These are phyloP conservation scores for Sylvilagus floridanus DNA, from an alignment of 2,797 vertebrate genomes.

Conservation along the genomic window DNA sequence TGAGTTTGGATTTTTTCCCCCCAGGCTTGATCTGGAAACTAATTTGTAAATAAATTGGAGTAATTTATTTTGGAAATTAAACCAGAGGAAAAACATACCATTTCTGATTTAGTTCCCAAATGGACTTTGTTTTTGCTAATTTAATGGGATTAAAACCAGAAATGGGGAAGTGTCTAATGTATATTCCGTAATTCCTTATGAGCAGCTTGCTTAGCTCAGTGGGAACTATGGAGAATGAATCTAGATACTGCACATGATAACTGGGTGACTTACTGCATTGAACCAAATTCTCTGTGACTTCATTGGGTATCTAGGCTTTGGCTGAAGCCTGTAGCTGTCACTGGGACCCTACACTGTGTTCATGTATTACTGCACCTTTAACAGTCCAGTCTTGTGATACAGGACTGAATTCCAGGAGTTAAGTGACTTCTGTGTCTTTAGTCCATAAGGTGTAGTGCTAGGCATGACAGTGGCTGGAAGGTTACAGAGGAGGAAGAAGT, in stretches of 20 bases:
- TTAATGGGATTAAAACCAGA: conserved; percentile 20
- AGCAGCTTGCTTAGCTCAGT: not conserved
- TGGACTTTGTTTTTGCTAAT: not conserved
- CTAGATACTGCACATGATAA: not conserved
- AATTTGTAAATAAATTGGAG: conserved; percentile 7
- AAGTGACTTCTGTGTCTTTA: not conserved
- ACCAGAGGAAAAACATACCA: not conserved
- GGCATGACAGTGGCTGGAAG: not conserved
- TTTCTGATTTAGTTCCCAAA: conserved; percentile 23
- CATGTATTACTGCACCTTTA: not conserved
- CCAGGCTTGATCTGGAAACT: conserved; percentile 39
- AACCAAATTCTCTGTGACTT: not conserved
- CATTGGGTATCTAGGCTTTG: not conserved
- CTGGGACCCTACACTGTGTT: not conserved
- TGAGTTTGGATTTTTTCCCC: not conserved
- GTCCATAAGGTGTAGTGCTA: not conserved
- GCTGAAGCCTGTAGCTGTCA: not conserved
- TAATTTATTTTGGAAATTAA: conserved; percentile 48
- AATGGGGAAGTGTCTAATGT: not conserved
- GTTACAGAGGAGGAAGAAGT: not conserved
- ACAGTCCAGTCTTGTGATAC: not conserved
- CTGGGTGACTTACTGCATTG: not conserved
- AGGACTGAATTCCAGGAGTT: not conserved
- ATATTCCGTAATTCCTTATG: not conserved
- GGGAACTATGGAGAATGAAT: not conserved